Percentiles rank a stretch among this genome's conserved stretches.
Evolutionary conservation across 2,797 vertebrate genomes (phyloP).

Genomic region (Halcyon chelicuti): DNA sequence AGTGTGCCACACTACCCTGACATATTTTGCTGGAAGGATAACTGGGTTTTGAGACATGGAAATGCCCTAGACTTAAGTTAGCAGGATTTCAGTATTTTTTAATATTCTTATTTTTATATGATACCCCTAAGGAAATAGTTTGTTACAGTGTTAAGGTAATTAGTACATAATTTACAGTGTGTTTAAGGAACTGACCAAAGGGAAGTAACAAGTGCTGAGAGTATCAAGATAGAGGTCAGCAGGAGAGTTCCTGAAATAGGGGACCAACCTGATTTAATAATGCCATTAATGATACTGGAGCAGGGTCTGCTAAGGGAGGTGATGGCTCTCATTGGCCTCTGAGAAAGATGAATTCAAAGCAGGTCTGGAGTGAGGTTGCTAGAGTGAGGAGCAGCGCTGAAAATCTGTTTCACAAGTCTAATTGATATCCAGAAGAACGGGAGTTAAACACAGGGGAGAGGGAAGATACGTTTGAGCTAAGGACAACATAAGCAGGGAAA

Average conservation of each 20-base stretch:
- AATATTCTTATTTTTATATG: slow-evolving; percentile 7
- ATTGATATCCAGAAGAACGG: neutral
- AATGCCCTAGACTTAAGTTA: neutral
- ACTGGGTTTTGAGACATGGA: neutral
- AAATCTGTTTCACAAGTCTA: neutral
- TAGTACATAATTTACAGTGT: neutral
- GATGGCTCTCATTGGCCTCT: neutral
- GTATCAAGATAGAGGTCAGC: neutral
- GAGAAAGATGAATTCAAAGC: neutral
- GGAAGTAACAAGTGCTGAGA: neutral
- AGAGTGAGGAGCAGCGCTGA: neutral
- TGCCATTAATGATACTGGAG: neutral
- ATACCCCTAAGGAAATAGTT: neutral
- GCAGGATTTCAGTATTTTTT: neutral
- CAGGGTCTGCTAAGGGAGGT: neutral
- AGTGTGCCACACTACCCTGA: neutral
- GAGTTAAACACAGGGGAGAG: neutral
- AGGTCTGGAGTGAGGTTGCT: neutral
- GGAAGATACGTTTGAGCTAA: neutral
- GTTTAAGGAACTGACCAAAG: neutral
- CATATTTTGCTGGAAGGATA: slow-evolving; percentile 2
- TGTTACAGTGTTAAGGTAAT: neutral
- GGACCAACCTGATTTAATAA: neutral
- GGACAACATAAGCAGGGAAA: neutral
- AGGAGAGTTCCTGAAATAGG: neutral